Conservation (phyloP, 2,113 vertebrate genomes). For the Pituophis catenifer region DNA sequence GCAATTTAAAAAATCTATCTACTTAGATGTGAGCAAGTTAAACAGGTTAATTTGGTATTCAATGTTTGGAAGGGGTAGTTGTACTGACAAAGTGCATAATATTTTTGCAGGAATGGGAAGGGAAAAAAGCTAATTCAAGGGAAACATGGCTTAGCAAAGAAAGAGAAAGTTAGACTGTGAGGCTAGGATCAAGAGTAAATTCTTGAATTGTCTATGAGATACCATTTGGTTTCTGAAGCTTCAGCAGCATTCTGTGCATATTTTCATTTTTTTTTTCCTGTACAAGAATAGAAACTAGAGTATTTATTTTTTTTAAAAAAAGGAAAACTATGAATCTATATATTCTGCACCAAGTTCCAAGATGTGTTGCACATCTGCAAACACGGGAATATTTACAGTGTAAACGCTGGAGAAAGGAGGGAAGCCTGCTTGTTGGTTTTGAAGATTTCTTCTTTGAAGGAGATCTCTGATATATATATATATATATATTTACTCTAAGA, state of each 20-base stretch:
- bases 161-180: background rate
- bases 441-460: constrained; percentile 35
- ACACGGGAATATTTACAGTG: background rate
- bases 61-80: background rate
- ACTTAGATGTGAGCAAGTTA: background rate
- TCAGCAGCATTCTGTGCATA: constrained; percentile 15
- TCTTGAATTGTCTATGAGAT: background rate
- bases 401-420: background rate
- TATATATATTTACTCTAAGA: constrained; percentile 19
- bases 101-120: background rate
- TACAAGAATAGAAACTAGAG: background rate
- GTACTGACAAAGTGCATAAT: background rate
- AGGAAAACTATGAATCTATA: background rate
- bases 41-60: background rate
- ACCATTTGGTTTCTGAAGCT: constrained; percentile 20
- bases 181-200: background rate
- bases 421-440: constrained; percentile 30
- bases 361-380: background rate
- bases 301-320: background rate
- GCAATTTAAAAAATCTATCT: background rate
- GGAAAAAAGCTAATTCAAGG: background rate
- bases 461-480: background rate
- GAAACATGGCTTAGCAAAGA: background rate
- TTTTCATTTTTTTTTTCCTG: background rate
- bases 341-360: background rate